These are phyloP conservation scores for Oscheius sp. DNA, from an alignment of 2,888 invertebrate genomes.

Conservation along the genomic window DNA sequence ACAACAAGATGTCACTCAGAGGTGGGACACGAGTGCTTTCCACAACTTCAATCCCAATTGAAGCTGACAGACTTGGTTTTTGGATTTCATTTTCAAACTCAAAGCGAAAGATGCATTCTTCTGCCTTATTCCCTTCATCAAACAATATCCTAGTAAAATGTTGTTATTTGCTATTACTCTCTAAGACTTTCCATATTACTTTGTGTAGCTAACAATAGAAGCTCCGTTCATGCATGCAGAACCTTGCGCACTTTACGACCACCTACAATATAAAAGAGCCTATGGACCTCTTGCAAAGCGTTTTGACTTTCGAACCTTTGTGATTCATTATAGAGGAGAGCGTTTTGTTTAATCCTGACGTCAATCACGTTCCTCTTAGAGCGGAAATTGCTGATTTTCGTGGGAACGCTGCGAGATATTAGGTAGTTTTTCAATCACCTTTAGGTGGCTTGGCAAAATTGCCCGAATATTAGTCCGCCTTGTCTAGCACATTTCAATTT, in stretches of 20 bases:
- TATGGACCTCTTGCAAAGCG: background rate
- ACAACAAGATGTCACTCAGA: constrained; percentile 30
- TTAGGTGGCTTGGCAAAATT: background rate
- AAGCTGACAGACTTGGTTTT: background rate
- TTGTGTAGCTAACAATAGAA: constrained; percentile 3
- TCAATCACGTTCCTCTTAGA: background rate
- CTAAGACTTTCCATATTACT: no score
- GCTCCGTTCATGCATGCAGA: constrained; percentile 10
- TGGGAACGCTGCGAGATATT: background rate
- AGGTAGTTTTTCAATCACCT: background rate
- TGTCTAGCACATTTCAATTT: constrained; percentile 2
- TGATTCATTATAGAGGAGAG: background rate
- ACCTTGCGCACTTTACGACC: constrained; percentile 13
- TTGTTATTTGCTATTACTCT: no score
- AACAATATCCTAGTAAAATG: no score
- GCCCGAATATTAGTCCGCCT: background rate
- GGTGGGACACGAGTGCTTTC: constrained; percentile 16
- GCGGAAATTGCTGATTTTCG: background rate
- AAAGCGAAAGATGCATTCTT: no score
- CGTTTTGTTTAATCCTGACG: background rate
- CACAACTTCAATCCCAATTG: background rate
- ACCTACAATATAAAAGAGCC: background rate
- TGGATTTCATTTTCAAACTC: background rate
- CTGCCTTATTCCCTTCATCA: no score
- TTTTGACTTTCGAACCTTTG: background rate